Conservation (phyloP, 2,797 vertebrate genomes). For the Syngnathus acus region DNA sequence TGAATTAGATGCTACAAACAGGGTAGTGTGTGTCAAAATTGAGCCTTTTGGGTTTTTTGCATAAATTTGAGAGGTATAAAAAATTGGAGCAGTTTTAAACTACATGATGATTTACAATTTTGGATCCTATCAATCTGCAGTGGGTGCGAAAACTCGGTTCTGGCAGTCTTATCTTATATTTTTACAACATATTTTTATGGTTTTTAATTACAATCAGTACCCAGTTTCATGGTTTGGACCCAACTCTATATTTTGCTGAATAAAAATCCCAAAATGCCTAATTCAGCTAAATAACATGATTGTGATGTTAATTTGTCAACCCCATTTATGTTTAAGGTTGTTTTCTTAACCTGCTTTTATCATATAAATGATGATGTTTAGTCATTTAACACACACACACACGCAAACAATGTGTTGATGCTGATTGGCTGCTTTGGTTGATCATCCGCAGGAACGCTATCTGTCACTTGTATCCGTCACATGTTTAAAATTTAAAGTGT, state of each 20-base stretch:
- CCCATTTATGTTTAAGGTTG: neutral
- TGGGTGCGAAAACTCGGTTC: no score
- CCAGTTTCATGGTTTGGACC: no score
- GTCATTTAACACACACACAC: neutral
- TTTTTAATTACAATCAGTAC: no score
- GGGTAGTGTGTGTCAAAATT: neutral
- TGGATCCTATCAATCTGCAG: no score
- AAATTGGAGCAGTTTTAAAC: neutral
- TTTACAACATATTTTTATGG: neutral
- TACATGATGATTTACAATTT: no score
- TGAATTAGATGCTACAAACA: neutral
- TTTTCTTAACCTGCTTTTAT: neutral
- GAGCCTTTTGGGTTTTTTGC: no score
- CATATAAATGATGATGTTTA: neutral
- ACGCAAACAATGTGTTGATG: neutral
- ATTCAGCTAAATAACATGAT: neutral
- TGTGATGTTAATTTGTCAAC: neutral
- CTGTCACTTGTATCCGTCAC: slow-evolving; percentile 30
- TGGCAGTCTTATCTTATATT: neutral
- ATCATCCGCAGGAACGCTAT: slow-evolving; percentile 14
- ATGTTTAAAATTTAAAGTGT: slow-evolving; percentile 29
- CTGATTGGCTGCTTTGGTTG: slow-evolving; percentile 29
- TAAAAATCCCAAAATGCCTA: no score
- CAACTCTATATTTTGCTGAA: no score
- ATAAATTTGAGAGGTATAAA: neutral